phyloP scores from a whole-genome alignment of 2,888 invertebrate species.

The Drosophila robusta region DNA sequence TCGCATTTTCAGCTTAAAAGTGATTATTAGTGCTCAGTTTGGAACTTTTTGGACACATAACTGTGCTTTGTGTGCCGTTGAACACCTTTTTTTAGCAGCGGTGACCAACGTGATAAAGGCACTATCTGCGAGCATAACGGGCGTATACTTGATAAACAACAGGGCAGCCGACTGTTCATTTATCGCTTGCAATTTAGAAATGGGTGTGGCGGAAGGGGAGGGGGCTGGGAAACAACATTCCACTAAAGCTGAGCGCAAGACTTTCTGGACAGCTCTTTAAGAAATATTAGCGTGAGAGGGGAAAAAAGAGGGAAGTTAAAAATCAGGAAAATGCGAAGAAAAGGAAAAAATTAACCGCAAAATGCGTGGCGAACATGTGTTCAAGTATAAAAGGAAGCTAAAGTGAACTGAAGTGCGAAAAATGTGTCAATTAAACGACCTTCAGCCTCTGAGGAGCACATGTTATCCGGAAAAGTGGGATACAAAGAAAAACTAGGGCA shows the following conservation, averaged over 20 bases:
- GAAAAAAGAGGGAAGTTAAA: too few species aligned
- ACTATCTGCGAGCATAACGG: conserved; percentile 31
- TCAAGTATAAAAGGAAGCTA: too few species aligned
- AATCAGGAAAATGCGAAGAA: too few species aligned
- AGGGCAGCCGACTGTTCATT: neutral
- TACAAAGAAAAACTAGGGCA: too few species aligned
- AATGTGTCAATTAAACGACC: too few species aligned
- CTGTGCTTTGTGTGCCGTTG: neutral
- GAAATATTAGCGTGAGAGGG: too few species aligned
- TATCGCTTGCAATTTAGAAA: conserved; percentile 6
- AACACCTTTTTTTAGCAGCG: conserved; percentile 9
- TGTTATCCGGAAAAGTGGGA: too few species aligned
- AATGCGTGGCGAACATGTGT: too few species aligned
- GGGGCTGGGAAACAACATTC: neutral
- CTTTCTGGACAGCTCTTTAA: too few species aligned
- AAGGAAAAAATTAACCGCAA: too few species aligned
- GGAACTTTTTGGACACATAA: neutral
- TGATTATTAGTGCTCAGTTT: neutral
- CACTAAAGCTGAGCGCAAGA: neutral
- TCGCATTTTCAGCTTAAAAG: conserved; percentile 35
- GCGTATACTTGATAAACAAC: conserved; percentile 44
- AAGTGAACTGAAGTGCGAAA: too few species aligned
- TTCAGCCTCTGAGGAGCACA: too few species aligned
- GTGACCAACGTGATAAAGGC: conserved; percentile 42
- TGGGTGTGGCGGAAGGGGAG: neutral